Percentiles rank a stretch among this genome's conserved stretches.
Evolutionary conservation across 2,888 invertebrate species (phyloP).

Genomic region (Apotomis capreana): DNA sequence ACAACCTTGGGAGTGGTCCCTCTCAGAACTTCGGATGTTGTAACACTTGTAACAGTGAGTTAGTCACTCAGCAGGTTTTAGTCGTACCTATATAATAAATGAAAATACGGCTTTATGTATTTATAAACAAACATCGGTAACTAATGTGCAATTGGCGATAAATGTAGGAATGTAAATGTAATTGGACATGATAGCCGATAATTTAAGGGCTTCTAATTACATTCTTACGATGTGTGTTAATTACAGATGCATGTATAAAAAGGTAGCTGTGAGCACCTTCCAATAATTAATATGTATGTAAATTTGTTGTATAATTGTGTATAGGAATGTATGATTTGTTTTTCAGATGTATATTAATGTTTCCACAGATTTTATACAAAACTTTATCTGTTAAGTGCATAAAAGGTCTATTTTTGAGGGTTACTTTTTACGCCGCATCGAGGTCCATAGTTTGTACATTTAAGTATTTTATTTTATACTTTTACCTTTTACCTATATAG

Average conservation of each 20-base stretch:
- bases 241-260: not conserved
- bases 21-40: too few species aligned
- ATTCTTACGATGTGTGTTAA: too few species aligned
- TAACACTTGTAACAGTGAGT: too few species aligned
- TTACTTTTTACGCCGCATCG: conserved; percentile 17
- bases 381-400: conserved; percentile 16
- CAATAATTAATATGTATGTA: not conserved
- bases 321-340: not conserved
- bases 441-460: conserved; percentile 6
- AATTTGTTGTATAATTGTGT: conserved; percentile 1
- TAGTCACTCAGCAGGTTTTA: too few species aligned
- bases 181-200: too few species aligned
- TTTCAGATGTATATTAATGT: conserved; percentile 9
- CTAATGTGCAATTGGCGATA: too few species aligned
- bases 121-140: too few species aligned
- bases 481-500: conserved; percentile 35
- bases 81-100: too few species aligned
- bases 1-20: too few species aligned
- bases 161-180: too few species aligned
- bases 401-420: conserved; percentile 31
- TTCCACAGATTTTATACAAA: conserved; percentile 26
- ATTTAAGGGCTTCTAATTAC: too few species aligned
- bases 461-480: conserved; percentile 32
- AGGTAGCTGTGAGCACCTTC: not conserved
- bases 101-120: too few species aligned